Conservation (phyloP, 2,888 invertebrate species). For the Cyrtodaria siliqua region DNA sequence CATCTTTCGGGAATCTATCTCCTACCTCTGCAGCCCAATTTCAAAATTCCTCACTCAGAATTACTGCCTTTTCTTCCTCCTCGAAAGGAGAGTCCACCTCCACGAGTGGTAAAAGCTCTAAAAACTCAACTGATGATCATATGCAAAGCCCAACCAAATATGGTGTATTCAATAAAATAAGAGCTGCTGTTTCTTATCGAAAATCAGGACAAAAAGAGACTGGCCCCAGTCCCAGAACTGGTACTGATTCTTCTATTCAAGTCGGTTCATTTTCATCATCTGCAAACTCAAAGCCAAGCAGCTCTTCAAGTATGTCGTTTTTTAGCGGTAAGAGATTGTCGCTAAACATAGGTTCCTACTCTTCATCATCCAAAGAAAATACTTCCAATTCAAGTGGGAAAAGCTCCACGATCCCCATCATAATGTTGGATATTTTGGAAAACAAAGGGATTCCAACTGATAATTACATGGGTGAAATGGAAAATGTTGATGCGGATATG, state of each 20-base stretch:
- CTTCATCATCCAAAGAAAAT: conserved; percentile 42
- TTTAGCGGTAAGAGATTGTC: conserved; percentile 30
- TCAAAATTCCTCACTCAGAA: conserved; percentile 4
- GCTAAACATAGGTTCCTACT: conserved; percentile 9
- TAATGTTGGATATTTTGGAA: conserved; percentile 15
- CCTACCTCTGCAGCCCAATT: background rate
- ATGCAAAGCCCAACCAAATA: background rate
- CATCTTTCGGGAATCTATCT: conserved; percentile 17
- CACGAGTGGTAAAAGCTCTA: background rate
- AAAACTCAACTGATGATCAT: background rate
- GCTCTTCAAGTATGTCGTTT: conserved; percentile 40
- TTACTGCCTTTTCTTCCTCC: background rate
- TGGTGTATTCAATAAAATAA: conserved; percentile 28
- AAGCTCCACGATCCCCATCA: conserved; percentile 17
- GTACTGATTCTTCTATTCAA: conserved; percentile 17
- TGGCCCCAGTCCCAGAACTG: conserved; percentile 1
- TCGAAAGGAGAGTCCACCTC: conserved; percentile 2
- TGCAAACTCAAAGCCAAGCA: conserved; percentile 20
- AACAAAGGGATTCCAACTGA: background rate
- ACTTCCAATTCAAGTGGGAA: conserved; percentile 24
- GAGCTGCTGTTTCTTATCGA: conserved; percentile 31
- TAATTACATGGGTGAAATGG: background rate
- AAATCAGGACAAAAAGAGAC: background rate
- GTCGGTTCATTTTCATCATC: conserved; percentile 40
- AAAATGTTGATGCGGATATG: background rate